Base-by-base conservation (phyloP, 2,113 vertebrate species). In the Tragelaphus buxtoni region DNA sequence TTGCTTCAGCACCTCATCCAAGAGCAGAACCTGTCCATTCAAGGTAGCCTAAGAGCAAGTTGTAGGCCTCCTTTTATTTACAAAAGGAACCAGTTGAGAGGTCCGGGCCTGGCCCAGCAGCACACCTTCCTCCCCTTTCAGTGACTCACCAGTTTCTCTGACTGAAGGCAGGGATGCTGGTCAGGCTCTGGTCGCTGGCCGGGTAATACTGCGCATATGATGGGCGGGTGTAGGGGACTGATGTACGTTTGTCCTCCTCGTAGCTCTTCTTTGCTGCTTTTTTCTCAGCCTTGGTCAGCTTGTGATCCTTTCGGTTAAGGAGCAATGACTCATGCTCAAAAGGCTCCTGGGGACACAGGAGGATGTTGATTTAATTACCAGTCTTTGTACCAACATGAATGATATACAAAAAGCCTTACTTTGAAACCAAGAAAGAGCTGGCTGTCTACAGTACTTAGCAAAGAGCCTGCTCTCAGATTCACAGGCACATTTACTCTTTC, bases 181-280 rank as follows among this genome's bases (percentile, higher is more conserved):
- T 98, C 93, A 99, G 99, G 39, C 98, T 99, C 98, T 99, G 99
- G 94, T 99, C 99, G 58, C 99, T 99, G 97, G 98, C 99, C 42
- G 99, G 99, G 98, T 99, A 99, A 98, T 99, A 99, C 97, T 99
- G 99, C 9, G 99, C 99, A 11, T 99, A 99, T 0, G 99, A 99
- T 0, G 99, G 99, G 35, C 99, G 99, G 35, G 99, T 99, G 95
- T 99, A 99, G 10, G 99, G 99, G 91, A 99, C 99, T 3, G 99
- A 99, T 1, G 99, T 99, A 93, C 99, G 99, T 89, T 99, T 99
- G 98, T 99, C 99, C 92, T 99, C 99, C 98, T 99, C 99, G 0
- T 99, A 99, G 98, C 99, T 99, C 95, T 99, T 99, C 98, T 99
- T 99, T 80, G 99, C 99, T 13, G 99, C 99, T 98, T 99, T 99